phyloP scores from a whole-genome alignment of 1,140 invertebrate species.

The Drosophila ogumai region DNA sequence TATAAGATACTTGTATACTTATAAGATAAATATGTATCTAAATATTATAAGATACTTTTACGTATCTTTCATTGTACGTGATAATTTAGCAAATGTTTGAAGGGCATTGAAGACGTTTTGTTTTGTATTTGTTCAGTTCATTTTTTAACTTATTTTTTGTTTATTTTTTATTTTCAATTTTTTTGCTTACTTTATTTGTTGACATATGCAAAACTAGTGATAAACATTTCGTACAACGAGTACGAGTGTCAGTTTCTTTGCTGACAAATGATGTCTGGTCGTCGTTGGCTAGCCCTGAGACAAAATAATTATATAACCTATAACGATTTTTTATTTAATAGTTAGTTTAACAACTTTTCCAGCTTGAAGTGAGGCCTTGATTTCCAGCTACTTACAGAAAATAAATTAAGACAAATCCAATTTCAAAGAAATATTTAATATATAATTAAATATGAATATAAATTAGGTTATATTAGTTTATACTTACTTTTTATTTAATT shows the following conservation, averaged over 20 bases:
- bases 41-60: no score
- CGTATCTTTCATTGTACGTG: not conserved
- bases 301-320: not conserved
- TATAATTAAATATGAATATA: no score
- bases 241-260: not conserved
- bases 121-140: not conserved
- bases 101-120: not conserved
- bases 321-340: not conserved
- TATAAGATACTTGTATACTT: no score
- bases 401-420: not conserved
- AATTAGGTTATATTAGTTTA: no score
- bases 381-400: not conserved
- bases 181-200: constrained; percentile 22
- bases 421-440: not conserved
- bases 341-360: no score
- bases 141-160: not conserved
- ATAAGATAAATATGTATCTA: no score
- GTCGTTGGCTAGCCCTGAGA: not conserved
- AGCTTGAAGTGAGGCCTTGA: not conserved
- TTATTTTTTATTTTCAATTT: not conserved
- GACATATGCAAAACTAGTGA: constrained; percentile 26
- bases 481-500: no score
- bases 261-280: not conserved
- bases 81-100: not conserved
- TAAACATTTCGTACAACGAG: constrained; percentile 10